A percentile compares a stretch with the other conserved stretches of the same genome.
Conservation (phyloP, 92 coral and sea anemone genomes). For the Heliopora coerulea region DNA sequence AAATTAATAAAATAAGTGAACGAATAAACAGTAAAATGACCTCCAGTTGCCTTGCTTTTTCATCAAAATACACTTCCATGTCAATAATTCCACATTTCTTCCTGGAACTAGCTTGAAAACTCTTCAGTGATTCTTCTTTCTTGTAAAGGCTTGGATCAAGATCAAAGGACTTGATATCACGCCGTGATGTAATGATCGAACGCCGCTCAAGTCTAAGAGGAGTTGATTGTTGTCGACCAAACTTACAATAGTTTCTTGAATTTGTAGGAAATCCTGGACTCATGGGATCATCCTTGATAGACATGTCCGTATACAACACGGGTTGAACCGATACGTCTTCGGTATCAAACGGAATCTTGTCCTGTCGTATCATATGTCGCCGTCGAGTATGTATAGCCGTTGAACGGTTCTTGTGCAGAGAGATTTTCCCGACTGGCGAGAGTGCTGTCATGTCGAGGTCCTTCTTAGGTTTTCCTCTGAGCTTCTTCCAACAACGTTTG, state of each 20-base stretch:
- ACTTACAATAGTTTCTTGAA: neutral
- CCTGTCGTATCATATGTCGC: neutral
- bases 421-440: neutral
- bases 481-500: slow-evolving; percentile 8
- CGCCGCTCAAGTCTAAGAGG: neutral
- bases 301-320: neutral
- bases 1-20: neutral
- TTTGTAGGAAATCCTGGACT: slow-evolving; percentile 7
- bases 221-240: slow-evolving; percentile 6
- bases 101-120: slow-evolving; percentile 9
- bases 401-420: slow-evolving; percentile 1
- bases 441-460: slow-evolving; percentile 15
- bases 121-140: slow-evolving; percentile 22
- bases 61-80: slow-evolving; percentile 13
- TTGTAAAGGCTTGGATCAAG: slow-evolving; percentile 20
- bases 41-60: neutral
- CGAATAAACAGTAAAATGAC: neutral
- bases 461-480: neutral
- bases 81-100: slow-evolving; percentile 27
- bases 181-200: neutral
- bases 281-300: neutral
- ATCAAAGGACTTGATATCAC: neutral
- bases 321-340: slow-evolving; percentile 25
- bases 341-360: slow-evolving; percentile 15
- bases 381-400: neutral